Base-by-base conservation (phyloP, 2,797 vertebrate species). In the Astyanax mexicanus region DNA sequence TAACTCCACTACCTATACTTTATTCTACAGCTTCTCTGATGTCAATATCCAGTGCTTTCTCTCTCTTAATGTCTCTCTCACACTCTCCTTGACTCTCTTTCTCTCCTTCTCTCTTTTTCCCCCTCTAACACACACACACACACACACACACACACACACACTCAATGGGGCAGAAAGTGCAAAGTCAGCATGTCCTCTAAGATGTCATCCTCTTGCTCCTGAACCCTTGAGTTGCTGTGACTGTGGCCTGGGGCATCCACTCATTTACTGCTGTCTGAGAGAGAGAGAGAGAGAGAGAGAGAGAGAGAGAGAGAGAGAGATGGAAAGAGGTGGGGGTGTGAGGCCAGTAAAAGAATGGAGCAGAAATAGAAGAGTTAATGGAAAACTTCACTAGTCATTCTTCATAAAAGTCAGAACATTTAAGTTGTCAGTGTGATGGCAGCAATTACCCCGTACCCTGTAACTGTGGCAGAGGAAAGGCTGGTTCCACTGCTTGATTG, bases 121-220 rank as follows among this genome's bases (percentile, higher is more conserved):
- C 9, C 45, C 4, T 42, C 2, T 37, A 27, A 60, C 35, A 40
- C 58, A 54, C 58, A 70, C 73, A 69, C 19, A 60, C 45, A 69
- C 35, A 65, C 60, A 72, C n/a, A n/a, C n/a, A n/a, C n/a, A n/a
- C 60, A 67, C 54, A 51, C 73, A 69, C 19, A 60, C 45, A 69
- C 35, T 65, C 60, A 72, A 47, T 19, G 52, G 60, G 66, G n/a
- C 32, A 51, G 25, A 77, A 77, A 64, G 47, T 74, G 70, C 79
- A 57, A 71, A 71, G 51, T 81, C 76, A 81, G 70, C 66, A 13
- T 77, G 60, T 78, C 55, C 47, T 75, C 35, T 32, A 69, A 76
- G 69, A 77, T 76, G 52, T 77, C 74, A 67, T 74, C 57, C 45
- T 77, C 40, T 52, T 71, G 51, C 69, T 78, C 25, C 60, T 66